phyloP scores from a whole-genome alignment of 1,140 invertebrate species.

The Bathynomus jamesi region DNA sequence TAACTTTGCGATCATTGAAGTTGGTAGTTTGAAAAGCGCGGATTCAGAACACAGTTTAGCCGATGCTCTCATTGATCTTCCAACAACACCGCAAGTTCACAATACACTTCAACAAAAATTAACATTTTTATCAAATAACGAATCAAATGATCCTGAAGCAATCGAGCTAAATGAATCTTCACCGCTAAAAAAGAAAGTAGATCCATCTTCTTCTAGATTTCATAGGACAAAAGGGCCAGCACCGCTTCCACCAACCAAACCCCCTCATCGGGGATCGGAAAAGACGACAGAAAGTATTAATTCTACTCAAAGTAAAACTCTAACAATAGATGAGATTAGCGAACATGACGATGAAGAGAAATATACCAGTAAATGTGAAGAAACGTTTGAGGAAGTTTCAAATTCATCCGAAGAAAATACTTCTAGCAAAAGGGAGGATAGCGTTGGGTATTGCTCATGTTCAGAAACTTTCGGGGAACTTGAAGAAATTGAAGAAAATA shows the following conservation, averaged over 20 bases:
- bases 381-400: too few species aligned
- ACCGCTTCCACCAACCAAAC: conserved; percentile 21
- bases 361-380: too few species aligned
- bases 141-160: conserved; percentile 1
- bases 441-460: neutral
- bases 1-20: conserved; percentile 22
- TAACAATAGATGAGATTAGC: too few species aligned
- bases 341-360: too few species aligned
- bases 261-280: too few species aligned
- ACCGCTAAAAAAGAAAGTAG: too few species aligned
- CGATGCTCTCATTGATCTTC: conserved; percentile 10
- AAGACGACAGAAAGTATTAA: neutral
- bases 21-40: conserved; percentile 18
- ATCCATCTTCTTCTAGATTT: conserved; percentile 4
- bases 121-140: neutral
- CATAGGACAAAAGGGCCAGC: conserved; percentile 21
- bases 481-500: neutral
- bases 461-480: neutral
- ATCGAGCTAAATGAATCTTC: too few species aligned
- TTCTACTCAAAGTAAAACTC: neutral
- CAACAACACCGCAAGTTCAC: neutral
- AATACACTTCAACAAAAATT: neutral
- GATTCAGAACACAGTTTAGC: conserved; percentile 24
- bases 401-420: too few species aligned
- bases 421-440: neutral